These are phyloP conservation scores for Elaphurus davidianus DNA, from an alignment of 2,113 vertebrate genomes.

Conservation along the genomic window DNA sequence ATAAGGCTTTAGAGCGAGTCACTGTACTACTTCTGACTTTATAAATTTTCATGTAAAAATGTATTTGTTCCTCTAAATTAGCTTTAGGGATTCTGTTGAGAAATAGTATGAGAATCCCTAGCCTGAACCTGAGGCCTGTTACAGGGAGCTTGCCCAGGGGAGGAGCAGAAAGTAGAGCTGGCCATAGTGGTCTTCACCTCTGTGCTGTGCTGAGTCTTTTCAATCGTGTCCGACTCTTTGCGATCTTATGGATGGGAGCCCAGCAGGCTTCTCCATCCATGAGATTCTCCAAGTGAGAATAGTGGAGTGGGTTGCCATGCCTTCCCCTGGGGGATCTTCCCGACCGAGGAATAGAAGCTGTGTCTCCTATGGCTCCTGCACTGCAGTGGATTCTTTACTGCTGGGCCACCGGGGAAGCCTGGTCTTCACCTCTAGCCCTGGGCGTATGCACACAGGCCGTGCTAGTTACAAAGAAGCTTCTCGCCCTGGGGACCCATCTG, in stretches of 20 bases:
- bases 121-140: not conserved
- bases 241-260: not conserved
- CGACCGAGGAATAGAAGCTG: not conserved
- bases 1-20: not conserved
- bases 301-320: not conserved
- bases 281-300: not conserved
- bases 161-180: not conserved
- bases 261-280: not conserved
- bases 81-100: not conserved
- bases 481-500: not conserved
- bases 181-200: not conserved
- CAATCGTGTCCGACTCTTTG: not conserved
- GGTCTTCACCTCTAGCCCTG: not conserved
- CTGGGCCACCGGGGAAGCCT: not conserved
- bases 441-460: fast-evolving
- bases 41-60: not conserved
- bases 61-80: not conserved
- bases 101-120: not conserved
- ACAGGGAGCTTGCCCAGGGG: not conserved
- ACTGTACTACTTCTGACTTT: not conserved
- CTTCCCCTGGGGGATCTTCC: not conserved
- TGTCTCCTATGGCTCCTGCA: not conserved
- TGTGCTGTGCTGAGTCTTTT: not conserved
- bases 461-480: not conserved
- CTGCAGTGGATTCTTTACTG: not conserved